Percentiles rank a stretch among this genome's conserved stretches.
Conservation (phyloP, 53 echinoderm and acorn worm genomes). For the Crossaster papposus region DNA sequence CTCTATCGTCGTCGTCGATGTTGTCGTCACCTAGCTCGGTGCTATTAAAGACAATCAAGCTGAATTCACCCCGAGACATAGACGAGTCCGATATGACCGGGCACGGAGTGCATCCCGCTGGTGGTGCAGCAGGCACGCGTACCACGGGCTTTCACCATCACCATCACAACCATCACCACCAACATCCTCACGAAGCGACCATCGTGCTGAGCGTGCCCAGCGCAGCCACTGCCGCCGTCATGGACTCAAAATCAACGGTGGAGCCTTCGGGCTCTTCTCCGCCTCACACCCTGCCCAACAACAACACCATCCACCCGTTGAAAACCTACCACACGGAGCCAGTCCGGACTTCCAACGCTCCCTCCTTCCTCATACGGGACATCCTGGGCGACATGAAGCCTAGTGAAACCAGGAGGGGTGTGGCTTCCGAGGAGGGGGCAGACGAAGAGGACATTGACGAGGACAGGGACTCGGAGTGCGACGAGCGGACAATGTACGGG, state of each 20-base stretch:
- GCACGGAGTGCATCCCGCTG: background rate
- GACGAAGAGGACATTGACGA: conserved; percentile 38
- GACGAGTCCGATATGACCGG: conserved; percentile 36
- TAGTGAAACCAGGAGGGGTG: conserved; percentile 1
- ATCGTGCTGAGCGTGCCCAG: conserved; percentile 20
- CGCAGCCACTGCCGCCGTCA: background rate
- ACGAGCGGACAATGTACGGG: conserved; percentile 42
- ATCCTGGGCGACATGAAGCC: conserved; percentile 74
- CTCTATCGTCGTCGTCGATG: conserved; percentile 8
- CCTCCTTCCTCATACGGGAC: conserved; percentile 82
- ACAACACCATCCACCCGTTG: conserved; percentile 42
- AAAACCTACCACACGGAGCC: conserved; percentile 51
- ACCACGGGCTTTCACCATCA: background rate
- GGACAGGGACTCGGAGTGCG: conserved; percentile 46
- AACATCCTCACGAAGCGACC: background rate
- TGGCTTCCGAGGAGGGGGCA: conserved; percentile 8
- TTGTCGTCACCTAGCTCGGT: conserved; percentile 8
- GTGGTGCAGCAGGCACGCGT: background rate
- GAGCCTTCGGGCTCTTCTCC: conserved; percentile 10
- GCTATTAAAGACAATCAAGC: background rate
- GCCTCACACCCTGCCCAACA: conserved; percentile 30
- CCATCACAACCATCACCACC: background rate
- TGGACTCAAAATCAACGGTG: conserved; percentile 6
- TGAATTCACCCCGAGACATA: conserved; percentile 22
- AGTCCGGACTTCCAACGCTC: conserved; percentile 51